A percentile compares a stretch with the other conserved stretches of the same genome.
Evolutionary conservation across 30 jellyfish, hydroid and myxozoan genomes (phyloP).

Genomic region (Rhopilema esculentum): DNA sequence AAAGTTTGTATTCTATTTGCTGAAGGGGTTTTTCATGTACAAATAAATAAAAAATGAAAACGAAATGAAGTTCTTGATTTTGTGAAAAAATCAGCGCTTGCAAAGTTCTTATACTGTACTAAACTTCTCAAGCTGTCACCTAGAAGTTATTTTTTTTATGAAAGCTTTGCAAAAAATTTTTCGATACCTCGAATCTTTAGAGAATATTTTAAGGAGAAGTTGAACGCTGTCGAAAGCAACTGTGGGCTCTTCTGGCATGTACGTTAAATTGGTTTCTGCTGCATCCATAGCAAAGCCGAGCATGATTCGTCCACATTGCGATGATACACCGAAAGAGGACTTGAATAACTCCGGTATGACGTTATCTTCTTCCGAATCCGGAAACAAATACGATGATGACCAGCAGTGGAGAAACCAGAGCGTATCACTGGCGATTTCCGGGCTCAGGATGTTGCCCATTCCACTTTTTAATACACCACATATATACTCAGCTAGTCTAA

Average conservation of each 20-base stretch:
- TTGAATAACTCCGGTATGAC: constrained; percentile 36
- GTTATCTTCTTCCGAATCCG: constrained; percentile 24
- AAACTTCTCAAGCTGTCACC: too few relatives aligned
- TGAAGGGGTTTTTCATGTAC: too few relatives aligned
- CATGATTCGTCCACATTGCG: constrained; percentile 67
- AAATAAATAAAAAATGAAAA: too few relatives aligned
- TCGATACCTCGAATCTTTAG: constrained; percentile 29
- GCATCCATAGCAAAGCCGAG: constrained; percentile 54
- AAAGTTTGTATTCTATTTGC: too few relatives aligned
- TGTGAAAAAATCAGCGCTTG: too few relatives aligned
- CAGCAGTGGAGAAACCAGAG: constrained; percentile 85
- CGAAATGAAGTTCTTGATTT: too few relatives aligned
- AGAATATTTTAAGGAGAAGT: constrained; percentile 63
- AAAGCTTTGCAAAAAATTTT: too few relatives aligned
- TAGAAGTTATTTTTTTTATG: too few relatives aligned
- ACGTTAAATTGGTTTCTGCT: constrained; percentile 59
- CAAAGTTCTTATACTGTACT: too few relatives aligned
- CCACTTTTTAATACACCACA: constrained; percentile 63
- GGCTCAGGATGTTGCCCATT: constrained; percentile 70
- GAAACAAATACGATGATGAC: constrained; percentile 68
- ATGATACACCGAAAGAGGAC: constrained; percentile 59
- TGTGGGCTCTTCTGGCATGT: constrained; percentile 85
- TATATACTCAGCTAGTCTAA: constrained; percentile 65
- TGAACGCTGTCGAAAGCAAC: constrained; percentile 83
- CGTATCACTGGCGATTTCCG: constrained; percentile 84